Base-by-base conservation (phyloP, 2,888 invertebrate species). In the Hedya salicella region DNA sequence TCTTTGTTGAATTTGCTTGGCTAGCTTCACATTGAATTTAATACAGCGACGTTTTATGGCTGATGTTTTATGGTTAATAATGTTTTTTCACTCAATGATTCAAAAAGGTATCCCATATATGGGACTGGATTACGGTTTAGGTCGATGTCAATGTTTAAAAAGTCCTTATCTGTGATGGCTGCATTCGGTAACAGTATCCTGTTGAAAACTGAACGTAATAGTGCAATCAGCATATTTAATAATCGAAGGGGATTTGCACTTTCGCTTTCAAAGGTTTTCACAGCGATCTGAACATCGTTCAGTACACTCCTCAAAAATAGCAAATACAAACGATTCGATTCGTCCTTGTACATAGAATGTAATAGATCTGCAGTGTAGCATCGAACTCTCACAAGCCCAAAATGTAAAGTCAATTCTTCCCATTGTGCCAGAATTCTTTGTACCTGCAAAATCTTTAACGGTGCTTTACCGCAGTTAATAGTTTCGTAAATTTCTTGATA, bases 311-410 rank as follows among this genome's bases (percentile, higher is more conserved):
- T 69, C 59, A 60, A 61, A 64, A 54, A 69, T 52, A 16, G 59
- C 57, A 56, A 40, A 57, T 62, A 66, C 25, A 59, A 64, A 17
- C 44, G 60, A 63, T 68, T 68, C 50, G 68, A 39, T 68, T 54
- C 72, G 61, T 73, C 73, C 9, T 2, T 59, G 59, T 70, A 74
- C 73, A 75, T 74, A 9, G 25, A 11, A 48, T 63, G 59, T 25
- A 76, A 53, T 25, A 54, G 46, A 59, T 77, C 76, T 57, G 78
- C 73, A 17, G 69, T 74, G 59, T 76, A 75, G 53, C 78, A 25
- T 3, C 25, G 3, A 25, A 5, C 4, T 25, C 6, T 25, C 3
- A 5, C 6, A 3, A 25, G 6, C 6, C 4, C 3, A 6, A 25
- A 25, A 25, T 25, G 25, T 25, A 25, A 6, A 3, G 3, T 25